These are phyloP conservation scores for Felis chaus DNA, from an alignment of 2,113 vertebrate species.

Conservation along the genomic window DNA sequence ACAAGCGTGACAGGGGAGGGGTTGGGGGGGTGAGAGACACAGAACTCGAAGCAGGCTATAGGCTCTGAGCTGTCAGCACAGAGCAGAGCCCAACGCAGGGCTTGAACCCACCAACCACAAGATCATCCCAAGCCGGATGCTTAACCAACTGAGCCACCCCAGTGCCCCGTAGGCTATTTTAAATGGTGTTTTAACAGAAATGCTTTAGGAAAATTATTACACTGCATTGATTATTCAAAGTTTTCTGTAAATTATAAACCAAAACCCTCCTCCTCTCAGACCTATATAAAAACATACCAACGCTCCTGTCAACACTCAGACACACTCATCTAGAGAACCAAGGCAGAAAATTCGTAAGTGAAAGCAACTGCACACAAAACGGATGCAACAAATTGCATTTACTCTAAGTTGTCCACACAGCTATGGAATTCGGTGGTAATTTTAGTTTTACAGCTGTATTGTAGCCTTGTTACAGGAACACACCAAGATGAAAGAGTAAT, in stretches of 20 bases:
- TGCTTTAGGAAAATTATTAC: constrained; percentile 45
- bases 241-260: constrained; percentile 9
- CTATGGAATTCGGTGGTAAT: not conserved
- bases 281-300: not conserved
- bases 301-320: not conserved
- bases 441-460: not conserved
- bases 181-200: not conserved
- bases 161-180: not conserved
- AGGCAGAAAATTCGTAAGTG: not conserved
- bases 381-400: not conserved
- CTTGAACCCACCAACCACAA: too few species aligned
- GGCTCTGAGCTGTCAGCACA: too few species aligned
- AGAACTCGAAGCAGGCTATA: too few species aligned
- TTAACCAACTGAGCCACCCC: too few species aligned
- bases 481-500: not conserved
- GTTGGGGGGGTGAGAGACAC: too few species aligned
- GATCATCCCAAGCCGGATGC: too few species aligned
- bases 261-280: not conserved
- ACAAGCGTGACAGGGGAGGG: too few species aligned
- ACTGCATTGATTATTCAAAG: not conserved
- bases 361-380: not conserved
- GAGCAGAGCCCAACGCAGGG: too few species aligned
- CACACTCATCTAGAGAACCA: not conserved
- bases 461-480: not conserved
- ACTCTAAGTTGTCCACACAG: not conserved